A percentile compares a stretch with the other conserved stretches of the same genome.
Evolutionary conservation across 1,140 invertebrate species (phyloP).

Genomic region (Diploscapter pachys): DNA sequence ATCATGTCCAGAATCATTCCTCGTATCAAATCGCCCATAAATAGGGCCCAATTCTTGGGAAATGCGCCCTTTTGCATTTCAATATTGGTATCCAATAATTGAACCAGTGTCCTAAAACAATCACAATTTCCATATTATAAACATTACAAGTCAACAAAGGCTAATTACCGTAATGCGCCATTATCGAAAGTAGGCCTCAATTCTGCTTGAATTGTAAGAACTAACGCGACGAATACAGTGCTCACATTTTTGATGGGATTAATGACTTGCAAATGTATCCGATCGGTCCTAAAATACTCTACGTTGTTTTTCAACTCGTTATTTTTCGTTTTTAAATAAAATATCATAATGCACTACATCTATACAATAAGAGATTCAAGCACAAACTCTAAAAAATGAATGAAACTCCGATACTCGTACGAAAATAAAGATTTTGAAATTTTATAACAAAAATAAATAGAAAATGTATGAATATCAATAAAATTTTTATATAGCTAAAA

Average conservation of each 20-base stretch:
- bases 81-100: constrained; percentile 51
- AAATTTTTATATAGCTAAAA: background rate
- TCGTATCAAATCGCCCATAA: constrained; percentile 56
- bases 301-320: constrained; percentile 3
- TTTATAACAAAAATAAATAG: constrained; percentile 10
- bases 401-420: background rate
- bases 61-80: constrained; percentile 53
- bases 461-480: no score
- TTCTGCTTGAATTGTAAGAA: constrained; percentile 44
- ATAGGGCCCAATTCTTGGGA: constrained; percentile 45
- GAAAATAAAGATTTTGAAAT: constrained; percentile 20
- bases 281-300: constrained; percentile 46
- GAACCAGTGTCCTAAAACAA: constrained; percentile 40
- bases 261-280: constrained; percentile 51
- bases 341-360: constrained; percentile 23
- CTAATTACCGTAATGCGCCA: constrained; percentile 45
- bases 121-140: background rate
- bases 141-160: background rate
- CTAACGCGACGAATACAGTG: constrained; percentile 51
- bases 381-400: background rate
- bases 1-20: constrained; percentile 57
- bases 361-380: background rate
- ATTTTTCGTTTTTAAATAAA: constrained; percentile 23
- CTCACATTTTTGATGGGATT: constrained; percentile 47
- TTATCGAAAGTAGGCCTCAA: constrained; percentile 49